Evolutionary conservation across 2,113 vertebrate species (phyloP), one percentile per base, ranked within the genome.

Genomic region (Apteryx owenii): DNA sequence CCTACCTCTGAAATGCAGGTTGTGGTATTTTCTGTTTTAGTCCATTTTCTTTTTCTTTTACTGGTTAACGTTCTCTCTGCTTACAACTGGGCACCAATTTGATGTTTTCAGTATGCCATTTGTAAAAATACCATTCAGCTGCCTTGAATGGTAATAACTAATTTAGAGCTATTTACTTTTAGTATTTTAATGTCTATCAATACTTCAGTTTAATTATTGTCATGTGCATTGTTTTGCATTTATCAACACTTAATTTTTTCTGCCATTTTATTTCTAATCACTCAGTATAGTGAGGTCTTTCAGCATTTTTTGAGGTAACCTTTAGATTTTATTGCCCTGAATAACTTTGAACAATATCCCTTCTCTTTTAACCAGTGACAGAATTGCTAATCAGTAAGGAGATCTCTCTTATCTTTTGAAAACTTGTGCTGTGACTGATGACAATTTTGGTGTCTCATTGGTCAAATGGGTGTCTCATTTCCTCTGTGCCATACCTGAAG

Each of bases 291-390:
- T 75, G 40, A 93, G 26, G 33, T 29, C 20, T 79, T 75, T 82
- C 70, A 76, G 56, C 33, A 85, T 8, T 92, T 79, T 79, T 64
- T 40, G 7, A 20, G 40, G 11, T 75, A 96, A 71, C 21, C 38
- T 95, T 91, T 91, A 50, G 25, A 50, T 90, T 88, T 79, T 89
- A 90, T 90, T 95, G 33, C 29, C 65, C 42, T 81, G 36, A 88
- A 88, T 66, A 78, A 66, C 40, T 78, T 78, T 17, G 81, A 78
- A 70, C 76, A 5, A 9, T 65, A 54, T 68, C 60, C 4, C 80
- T 80, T 83, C 28, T 81, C 3, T 50, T 56, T 3, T 56, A 83
- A 56, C 8, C n/a, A 33, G 36, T 36, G 36, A 75, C 8, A 61
- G 17, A 85, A 77, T 42, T 90, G 23, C 8, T 69, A 28, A 69